Percentiles rank a stretch among this genome's conserved stretches.
Evolutionary conservation across 2,888 invertebrate species (phyloP).

Genomic region (Scaptomyza parva): DNA sequence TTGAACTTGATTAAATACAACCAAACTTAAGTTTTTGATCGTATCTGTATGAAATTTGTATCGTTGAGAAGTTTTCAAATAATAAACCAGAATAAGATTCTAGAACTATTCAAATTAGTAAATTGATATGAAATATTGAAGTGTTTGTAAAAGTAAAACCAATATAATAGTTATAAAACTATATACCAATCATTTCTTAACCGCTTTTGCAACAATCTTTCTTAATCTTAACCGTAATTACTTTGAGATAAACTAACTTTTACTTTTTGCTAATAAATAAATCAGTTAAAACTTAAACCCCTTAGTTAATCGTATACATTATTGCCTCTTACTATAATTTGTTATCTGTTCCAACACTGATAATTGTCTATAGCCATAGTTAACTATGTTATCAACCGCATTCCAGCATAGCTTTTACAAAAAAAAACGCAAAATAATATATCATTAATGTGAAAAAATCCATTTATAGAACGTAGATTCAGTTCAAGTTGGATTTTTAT

Average conservation of each 20-base stretch:
- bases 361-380: slow-evolving; percentile 2
- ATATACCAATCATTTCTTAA: too few species aligned
- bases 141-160: too few species aligned
- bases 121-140: too few species aligned
- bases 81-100: too few species aligned
- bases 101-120: too few species aligned
- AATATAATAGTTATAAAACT: too few species aligned
- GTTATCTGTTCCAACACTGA: slow-evolving; percentile 9
- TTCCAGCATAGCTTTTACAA: slow-evolving; percentile 43
- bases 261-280: neutral
- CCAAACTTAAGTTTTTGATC: too few species aligned
- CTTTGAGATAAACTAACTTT: neutral
- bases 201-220: neutral
- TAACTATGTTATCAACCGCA: slow-evolving; percentile 34
- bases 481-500: slow-evolving; percentile 24
- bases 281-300: neutral
- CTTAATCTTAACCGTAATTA: neutral
- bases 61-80: too few species aligned
- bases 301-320: neutral
- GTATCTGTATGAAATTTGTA: too few species aligned
- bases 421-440: neutral
- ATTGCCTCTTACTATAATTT: slow-evolving; percentile 21
- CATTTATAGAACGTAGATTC: slow-evolving; percentile 26
- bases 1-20: too few species aligned
- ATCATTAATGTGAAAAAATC: slow-evolving; percentile 28